Conservation (phyloP, 2,888 invertebrate species). For the Anthophora plumipes region DNA sequence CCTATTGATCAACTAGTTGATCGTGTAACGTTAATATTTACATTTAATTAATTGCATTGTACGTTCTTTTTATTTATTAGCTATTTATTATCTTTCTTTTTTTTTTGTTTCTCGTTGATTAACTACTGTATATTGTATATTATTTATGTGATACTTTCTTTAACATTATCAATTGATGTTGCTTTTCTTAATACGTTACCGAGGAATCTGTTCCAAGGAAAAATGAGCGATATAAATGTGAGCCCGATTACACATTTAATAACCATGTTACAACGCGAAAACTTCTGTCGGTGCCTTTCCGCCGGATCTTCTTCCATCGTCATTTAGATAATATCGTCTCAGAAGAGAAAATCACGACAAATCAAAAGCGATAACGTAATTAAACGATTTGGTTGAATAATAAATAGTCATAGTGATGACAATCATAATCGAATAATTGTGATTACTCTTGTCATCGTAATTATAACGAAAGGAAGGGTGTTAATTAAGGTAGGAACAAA, state of each 20-base stretch:
- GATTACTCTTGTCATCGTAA: conserved; percentile 31
- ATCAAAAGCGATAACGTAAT: conserved; percentile 19
- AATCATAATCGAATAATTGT: conserved; percentile 24
- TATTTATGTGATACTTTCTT: too few relatives aligned
- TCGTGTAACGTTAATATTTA: too few relatives aligned
- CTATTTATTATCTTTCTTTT: too few relatives aligned
- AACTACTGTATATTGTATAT: background rate
- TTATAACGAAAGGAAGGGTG: background rate
- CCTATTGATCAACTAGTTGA: background rate
- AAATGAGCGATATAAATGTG: conserved; percentile 3
- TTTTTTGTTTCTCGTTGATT: too few relatives aligned
- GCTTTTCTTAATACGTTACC: background rate
- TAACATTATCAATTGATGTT: background rate
- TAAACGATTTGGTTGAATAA: conserved; percentile 15
- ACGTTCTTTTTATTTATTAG: background rate
- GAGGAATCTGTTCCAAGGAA: background rate
- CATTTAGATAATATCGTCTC: conserved; percentile 19
- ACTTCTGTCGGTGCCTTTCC: conserved; percentile 78
- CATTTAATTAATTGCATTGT: background rate
- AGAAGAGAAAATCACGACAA: background rate
- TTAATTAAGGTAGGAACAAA: conserved; percentile 1
- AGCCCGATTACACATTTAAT: conserved; percentile 27
- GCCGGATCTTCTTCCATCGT: conserved; percentile 71
- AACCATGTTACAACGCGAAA: conserved; percentile 63
- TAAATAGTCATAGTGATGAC: conserved; percentile 21